A percentile compares a stretch with the other conserved stretches of the same genome.
phyloP scores from a whole-genome alignment of 1,140 invertebrate genomes.

The Plectrocnemia conspersa region DNA sequence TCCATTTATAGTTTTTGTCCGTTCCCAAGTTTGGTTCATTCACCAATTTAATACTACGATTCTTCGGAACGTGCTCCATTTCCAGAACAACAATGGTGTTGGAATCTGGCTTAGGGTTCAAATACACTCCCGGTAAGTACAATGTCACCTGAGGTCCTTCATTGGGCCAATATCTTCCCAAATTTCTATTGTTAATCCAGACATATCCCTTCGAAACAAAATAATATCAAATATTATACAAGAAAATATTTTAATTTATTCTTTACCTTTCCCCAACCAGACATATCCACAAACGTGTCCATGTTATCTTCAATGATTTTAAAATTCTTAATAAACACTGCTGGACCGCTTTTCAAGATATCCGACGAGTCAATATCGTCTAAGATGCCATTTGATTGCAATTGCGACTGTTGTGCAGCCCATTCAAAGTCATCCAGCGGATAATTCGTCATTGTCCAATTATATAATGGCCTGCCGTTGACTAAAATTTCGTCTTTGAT shows the following conservation, averaged over 20 bases:
- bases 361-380: conserved; percentile 1
- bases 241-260: too few relatives aligned
- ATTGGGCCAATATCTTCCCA: conserved; percentile 74
- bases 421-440: conserved; percentile 39
- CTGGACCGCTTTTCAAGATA: conserved; percentile 36
- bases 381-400: not conserved
- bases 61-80: conserved; percentile 36
- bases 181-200: conserved; percentile 67
- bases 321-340: conserved; percentile 40
- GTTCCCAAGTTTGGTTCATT: conserved; percentile 39
- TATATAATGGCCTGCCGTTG: conserved; percentile 23
- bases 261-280: conserved; percentile 63
- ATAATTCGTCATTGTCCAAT: conserved; percentile 41
- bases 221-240: conserved; percentile 36
- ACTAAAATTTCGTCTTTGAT: conserved; percentile 38
- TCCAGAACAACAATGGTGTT: conserved; percentile 45
- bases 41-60: conserved; percentile 39
- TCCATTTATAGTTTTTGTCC: too few relatives aligned
- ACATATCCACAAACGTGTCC: conserved; percentile 64
- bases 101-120: conserved; percentile 38
- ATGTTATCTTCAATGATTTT: conserved; percentile 35
- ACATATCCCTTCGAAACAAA: conserved; percentile 54
- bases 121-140: conserved; percentile 60
- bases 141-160: conserved; percentile 72
- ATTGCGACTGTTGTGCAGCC: not conserved